These are phyloP conservation scores for Melanerpes formicivorus DNA, from an alignment of 2,113 vertebrate species.

Conservation along the genomic window DNA sequence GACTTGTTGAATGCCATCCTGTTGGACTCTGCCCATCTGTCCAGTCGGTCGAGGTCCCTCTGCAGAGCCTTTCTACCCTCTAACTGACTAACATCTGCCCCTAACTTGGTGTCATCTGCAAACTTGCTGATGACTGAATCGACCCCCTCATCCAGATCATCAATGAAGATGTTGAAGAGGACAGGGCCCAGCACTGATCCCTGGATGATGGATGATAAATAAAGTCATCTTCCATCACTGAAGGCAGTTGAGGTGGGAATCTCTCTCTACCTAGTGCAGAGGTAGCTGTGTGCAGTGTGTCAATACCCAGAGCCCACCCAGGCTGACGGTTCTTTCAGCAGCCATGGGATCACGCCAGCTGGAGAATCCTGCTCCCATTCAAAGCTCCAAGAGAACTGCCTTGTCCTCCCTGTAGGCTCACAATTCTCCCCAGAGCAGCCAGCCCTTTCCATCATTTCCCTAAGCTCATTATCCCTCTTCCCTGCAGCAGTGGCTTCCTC, in stretches of 20 bases:
- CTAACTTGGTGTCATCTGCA: too few relatives aligned
- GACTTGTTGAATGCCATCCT: too few relatives aligned
- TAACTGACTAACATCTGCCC: too few relatives aligned
- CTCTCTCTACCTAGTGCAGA: accelerated
- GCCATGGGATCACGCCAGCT: not conserved
- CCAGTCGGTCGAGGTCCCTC: too few relatives aligned
- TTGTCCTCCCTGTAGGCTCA: not conserved
- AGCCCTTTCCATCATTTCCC: not conserved
- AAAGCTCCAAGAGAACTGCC: not conserved
- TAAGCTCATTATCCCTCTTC: not conserved
- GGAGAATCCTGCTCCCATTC: not conserved
- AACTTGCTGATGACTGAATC: too few relatives aligned
- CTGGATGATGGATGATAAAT: not conserved
- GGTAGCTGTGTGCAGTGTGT: not conserved
- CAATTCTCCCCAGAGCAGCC: not conserved
- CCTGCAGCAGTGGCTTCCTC: not conserved
- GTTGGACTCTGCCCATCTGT: too few relatives aligned
- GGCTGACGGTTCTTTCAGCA: not conserved
- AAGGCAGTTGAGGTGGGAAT: not conserved
- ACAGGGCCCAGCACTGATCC: too few relatives aligned
- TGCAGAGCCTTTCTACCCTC: too few relatives aligned
- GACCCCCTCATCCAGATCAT: too few relatives aligned
- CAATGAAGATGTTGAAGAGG: too few relatives aligned
- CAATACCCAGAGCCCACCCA: not conserved
- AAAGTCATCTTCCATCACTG: accelerated